Base-by-base conservation (phyloP, 1,140 invertebrate genomes). In the Anastatus disparis region DNA sequence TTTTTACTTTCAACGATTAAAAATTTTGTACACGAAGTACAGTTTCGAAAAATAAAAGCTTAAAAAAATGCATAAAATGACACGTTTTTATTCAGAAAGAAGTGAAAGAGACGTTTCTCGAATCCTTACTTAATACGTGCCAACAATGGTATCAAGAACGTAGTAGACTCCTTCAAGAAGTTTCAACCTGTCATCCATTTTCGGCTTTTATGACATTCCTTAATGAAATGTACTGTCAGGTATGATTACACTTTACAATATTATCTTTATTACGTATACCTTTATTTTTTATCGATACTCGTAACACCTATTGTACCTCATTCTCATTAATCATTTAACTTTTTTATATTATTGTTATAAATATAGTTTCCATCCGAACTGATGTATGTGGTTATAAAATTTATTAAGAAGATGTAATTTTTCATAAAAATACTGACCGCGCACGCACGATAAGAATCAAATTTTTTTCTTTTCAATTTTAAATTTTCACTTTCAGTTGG, bases 111-210 rank as follows among this genome's bases (percentile, higher is more conserved):
- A 96, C 94, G 22, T 96, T 96, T 81, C 84, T 96, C 61, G 95
- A 96, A 84, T 94, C 93, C 9, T 84, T 96, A 59, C 86, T 96
- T 56, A 96, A 96, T 83, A 94, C 91, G 15, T 95, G 93, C 79
- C 93, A 95, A 78, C 93, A 95, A 82, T 95, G 93, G 92, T 96
- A 94, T 83, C 93, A 95, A 79, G 93, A 95, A 81, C 85, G 93
- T 35, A 92, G 93, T 68, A 91, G 91, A 85, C 88, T 89, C 29
- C 72, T 84, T 64, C 79, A 84, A 68, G 80, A 85, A 44, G 71
- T 75, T 22, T 73, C 80, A 24, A 65, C 76, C 22, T 78, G 78
- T 77, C 72, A 82, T 76, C 74, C 81, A 65, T 84, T 85, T 76
- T 80, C 93, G 74, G 92, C 93, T 71, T 95, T 95, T 84, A 94